A percentile compares a stretch with the other conserved stretches of the same genome.
These are phyloP conservation scores for Corvus cornix DNA, from an alignment of 2,113 vertebrate species.

Conservation along the genomic window DNA sequence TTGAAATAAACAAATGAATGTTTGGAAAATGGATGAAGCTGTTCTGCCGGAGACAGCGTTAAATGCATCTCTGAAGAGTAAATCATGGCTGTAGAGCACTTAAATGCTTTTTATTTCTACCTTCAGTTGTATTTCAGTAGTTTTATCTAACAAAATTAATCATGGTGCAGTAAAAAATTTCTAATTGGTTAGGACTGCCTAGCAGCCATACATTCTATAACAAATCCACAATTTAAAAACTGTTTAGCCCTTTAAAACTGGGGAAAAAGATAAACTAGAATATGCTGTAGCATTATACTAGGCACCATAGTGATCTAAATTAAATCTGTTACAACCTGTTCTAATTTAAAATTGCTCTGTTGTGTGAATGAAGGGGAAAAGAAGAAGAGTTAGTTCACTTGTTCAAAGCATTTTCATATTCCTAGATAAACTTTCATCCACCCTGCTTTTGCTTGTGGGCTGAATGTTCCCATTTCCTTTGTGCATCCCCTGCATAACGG, in stretches of 20 bases:
- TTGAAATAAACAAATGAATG: conserved; percentile 75
- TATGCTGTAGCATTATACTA: conserved; percentile 21
- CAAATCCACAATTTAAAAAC: conserved; percentile 20
- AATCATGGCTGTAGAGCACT: conserved; percentile 40
- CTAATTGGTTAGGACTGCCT: conserved; percentile 9
- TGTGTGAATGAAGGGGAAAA: conserved; percentile 5
- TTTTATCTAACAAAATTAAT: conserved; percentile 60
- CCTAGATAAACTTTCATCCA: conserved; percentile 4
- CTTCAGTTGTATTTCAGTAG: conserved; percentile 40
- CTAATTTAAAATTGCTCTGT: conserved; percentile 39
- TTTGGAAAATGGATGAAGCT: conserved; percentile 69
- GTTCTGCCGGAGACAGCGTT: conserved; percentile 40
- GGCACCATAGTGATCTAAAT: conserved; percentile 60
- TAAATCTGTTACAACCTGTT: conserved; percentile 63
- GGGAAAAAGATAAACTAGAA: not conserved
- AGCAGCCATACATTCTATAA: not conserved
- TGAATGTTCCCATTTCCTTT: not conserved
- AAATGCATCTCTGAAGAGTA: conserved; percentile 59
- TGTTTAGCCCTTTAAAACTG: conserved; percentile 31
- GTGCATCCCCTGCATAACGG: not conserved
- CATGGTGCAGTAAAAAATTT: not conserved
- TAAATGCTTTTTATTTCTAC: conserved; percentile 62
- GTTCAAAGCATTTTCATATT: conserved; percentile 24
- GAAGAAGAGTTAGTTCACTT: conserved; percentile 25
- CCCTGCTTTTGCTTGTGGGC: not conserved